Percentiles rank a stretch among this genome's conserved stretches.
Evolutionary conservation across 2,113 vertebrate species (phyloP).

Genomic region (Mobula hypostoma): DNA sequence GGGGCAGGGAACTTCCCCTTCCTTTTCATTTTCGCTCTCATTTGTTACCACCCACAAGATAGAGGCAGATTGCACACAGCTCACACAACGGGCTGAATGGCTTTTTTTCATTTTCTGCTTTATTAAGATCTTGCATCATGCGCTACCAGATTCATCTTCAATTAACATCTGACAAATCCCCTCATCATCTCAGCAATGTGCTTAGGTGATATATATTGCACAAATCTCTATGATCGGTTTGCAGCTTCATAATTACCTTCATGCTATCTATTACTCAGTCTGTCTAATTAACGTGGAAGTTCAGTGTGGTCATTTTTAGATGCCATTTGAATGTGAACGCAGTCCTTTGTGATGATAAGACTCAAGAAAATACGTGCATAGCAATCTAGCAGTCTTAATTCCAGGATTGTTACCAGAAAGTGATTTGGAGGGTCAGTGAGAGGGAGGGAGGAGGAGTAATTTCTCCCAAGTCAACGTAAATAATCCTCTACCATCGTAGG

Average conservation of each 20-base stretch:
- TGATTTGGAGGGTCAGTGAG: not conserved
- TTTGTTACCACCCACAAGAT: not conserved
- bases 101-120: not conserved
- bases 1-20: not conserved
- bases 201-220: not conserved
- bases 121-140: not conserved
- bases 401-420: not conserved
- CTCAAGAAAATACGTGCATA: not conserved
- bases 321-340: not conserved
- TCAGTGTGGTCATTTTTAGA: not conserved
- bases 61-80: not conserved
- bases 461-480: not conserved
- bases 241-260: slow-evolving; percentile 2
- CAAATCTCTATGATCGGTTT: not conserved
- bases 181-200: not conserved
- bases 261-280: not conserved
- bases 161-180: not conserved
- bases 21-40: not conserved
- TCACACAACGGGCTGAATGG: not conserved
- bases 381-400: not conserved
- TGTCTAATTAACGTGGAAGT: not conserved
- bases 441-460: not conserved
- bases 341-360: not conserved
- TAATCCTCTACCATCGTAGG: not conserved
- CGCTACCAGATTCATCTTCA: not conserved